These are phyloP conservation scores for Nannospalax galili DNA, from an alignment of 2,113 vertebrate genomes.

Conservation along the genomic window DNA sequence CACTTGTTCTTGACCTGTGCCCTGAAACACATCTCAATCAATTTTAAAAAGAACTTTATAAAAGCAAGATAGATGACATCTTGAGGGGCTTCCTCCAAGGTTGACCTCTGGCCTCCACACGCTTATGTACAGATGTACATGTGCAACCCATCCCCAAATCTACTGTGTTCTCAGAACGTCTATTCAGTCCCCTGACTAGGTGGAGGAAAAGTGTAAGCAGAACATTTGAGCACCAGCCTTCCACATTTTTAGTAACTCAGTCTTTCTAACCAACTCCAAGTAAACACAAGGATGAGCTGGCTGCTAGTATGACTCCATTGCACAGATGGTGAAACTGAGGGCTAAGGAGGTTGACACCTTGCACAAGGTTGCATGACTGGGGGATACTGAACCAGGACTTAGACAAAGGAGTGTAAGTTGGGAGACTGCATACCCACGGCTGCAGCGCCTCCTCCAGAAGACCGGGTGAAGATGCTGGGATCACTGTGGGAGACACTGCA, in stretches of 20 bases:
- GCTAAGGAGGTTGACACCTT: no score
- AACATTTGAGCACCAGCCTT: neutral
- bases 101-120: neutral
- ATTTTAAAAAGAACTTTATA: neutral
- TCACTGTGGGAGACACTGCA: neutral
- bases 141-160: neutral
- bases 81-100: neutral
- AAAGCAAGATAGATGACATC: neutral
- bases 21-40: neutral
- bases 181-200: no score
- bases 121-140: neutral
- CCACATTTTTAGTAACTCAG: neutral
- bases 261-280: neutral
- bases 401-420: neutral
- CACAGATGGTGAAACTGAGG: neutral
- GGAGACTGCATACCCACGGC: neutral
- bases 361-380: no score
- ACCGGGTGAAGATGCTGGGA: no score
- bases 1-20: neutral
- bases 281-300: neutral
- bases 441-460: fast-evolving
- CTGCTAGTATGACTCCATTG: neutral
- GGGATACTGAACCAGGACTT: neutral
- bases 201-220: fast-evolving
- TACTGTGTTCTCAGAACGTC: neutral